Percentiles rank a stretch among this genome's conserved stretches.
Conservation (phyloP, 1,140 invertebrate genomes). For the Diorhabda sublineata region DNA sequence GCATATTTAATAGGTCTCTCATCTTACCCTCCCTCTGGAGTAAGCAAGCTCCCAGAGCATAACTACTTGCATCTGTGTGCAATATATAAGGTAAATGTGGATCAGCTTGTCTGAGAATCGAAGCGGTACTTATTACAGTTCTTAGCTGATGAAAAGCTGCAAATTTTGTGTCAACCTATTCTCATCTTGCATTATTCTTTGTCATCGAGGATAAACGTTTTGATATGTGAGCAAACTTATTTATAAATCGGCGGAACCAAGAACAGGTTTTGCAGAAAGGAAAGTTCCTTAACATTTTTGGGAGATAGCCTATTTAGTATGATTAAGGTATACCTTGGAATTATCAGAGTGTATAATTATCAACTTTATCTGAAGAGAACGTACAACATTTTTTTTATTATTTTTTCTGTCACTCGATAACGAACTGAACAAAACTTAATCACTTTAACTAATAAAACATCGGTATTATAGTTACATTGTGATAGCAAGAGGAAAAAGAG, state of each 20-base stretch:
- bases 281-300: slow-evolving; percentile 10
- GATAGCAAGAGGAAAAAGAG: too few species aligned
- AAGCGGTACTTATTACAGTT: slow-evolving; percentile 7
- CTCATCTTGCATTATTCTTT: slow-evolving; percentile 25
- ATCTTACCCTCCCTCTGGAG: too few species aligned
- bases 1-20: slow-evolving; percentile 45
- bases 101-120: slow-evolving; percentile 12
- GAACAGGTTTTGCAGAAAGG: slow-evolving; percentile 15
- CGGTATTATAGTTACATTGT: too few species aligned
- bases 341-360: too few species aligned
- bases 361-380: too few species aligned
- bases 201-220: neutral
- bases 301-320: neutral
- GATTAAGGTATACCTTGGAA: too few species aligned
- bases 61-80: slow-evolving; percentile 39
- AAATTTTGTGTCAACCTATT: slow-evolving; percentile 16
- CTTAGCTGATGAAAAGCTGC: slow-evolving; percentile 35
- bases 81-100: slow-evolving; percentile 18
- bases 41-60: too few species aligned
- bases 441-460: too few species aligned
- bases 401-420: too few species aligned
- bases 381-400: too few species aligned
- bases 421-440: too few species aligned
- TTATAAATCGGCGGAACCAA: slow-evolving; percentile 10
- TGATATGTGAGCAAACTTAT: slow-evolving; percentile 8